Conservation (phyloP, 2,888 invertebrate species). For the Caenorhabditis zanzibari region DNA sequence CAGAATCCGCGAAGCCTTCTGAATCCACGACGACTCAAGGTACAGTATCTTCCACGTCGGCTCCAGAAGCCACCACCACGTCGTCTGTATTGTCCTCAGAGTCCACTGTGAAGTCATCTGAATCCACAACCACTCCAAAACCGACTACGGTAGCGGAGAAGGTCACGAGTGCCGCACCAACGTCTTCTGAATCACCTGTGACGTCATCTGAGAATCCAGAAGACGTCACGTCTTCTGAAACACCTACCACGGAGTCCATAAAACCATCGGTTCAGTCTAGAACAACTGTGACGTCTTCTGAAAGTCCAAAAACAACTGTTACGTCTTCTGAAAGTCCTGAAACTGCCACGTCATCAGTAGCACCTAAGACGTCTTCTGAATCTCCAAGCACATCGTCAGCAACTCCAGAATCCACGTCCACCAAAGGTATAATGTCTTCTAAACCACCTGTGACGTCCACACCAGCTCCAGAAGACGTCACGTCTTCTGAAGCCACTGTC, state of each 20-base stretch:
- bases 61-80: slow-evolving; percentile 22
- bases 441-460: slow-evolving; percentile 5
- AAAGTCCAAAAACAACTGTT: background rate
- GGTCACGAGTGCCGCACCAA: background rate
- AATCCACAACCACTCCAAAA: background rate
- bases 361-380: slow-evolving; percentile 14
- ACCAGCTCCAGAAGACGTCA: background rate
- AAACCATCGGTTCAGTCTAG: background rate
- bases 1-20: background rate
- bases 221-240: slow-evolving; percentile 4
- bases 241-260: slow-evolving; percentile 1
- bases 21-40: slow-evolving; percentile 24
- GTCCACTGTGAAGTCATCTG: slow-evolving; percentile 5
- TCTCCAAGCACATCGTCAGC: no score
- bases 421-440: no score
- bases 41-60: slow-evolving; percentile 16
- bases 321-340: slow-evolving; percentile 5
- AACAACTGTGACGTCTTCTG: slow-evolving; percentile 3
- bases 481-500: background rate
- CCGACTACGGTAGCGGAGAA: background rate
- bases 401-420: no score
- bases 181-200: slow-evolving; percentile 16
- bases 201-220: background rate
- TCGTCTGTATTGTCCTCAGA: slow-evolving; percentile 2
- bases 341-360: background rate